phyloP scores from a whole-genome alignment of 2,888 invertebrate species.

The Luperina nickerlii region DNA sequence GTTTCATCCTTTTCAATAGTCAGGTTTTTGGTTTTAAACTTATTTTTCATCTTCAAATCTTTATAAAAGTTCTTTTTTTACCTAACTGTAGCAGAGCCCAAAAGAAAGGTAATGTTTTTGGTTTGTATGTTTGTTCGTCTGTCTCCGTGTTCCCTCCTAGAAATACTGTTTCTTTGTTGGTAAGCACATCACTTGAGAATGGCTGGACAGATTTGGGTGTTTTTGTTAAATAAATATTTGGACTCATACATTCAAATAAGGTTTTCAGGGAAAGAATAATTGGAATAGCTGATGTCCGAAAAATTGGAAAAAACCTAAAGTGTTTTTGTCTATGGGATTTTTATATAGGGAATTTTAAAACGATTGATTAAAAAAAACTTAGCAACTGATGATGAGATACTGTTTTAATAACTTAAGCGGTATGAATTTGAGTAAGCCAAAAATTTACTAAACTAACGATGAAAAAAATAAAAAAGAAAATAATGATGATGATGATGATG shows the following conservation, averaged over 20 bases:
- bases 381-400: too few species aligned
- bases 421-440: too few species aligned
- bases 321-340: not conserved
- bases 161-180: not conserved
- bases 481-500: too few species aligned
- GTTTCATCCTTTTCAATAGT: too few species aligned
- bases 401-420: too few species aligned
- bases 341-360: too few species aligned
- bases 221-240: not conserved
- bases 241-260: not conserved
- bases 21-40: too few species aligned
- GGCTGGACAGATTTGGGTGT: not conserved
- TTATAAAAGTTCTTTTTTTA: not conserved
- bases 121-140: not conserved
- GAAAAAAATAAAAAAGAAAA: too few species aligned
- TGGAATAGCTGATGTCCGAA: not conserved
- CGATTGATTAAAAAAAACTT: too few species aligned
- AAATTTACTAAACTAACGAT: too few species aligned
- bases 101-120: not conserved
- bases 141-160: not conserved
- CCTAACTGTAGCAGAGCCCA: not conserved
- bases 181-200: not conserved
- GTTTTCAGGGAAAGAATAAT: not conserved
- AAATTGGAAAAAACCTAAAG: not conserved
- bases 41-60: not conserved